Evolutionary conservation across 2,888 invertebrate species (phyloP), one percentile per base, ranked within the genome.

Genomic region (Leucania comma): DNA sequence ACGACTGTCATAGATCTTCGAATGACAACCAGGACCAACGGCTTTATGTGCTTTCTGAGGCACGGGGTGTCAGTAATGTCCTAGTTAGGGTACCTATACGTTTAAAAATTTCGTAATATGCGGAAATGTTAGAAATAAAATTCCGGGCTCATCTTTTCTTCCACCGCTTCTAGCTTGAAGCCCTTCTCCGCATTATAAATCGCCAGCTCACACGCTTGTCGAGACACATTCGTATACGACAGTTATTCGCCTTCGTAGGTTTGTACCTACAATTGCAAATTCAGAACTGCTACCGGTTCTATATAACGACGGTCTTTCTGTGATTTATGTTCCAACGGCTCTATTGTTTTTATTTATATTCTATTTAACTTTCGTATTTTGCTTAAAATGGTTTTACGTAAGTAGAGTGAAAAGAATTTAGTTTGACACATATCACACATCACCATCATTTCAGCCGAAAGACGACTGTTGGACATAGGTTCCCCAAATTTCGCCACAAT

Each of bases 181-280:
- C 59, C 42, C 10, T 29, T 50, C 53, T 63, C 58, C 46, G 48
- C 24, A 65, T 61, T 68, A 79, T 81, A 79, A 81, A 79, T 79
- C 58, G 61, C 56, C 48, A 14, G 38, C 62, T 79, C 81, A 81
- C 61, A 79, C 78, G 78, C 64, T 81, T 68, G 78, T 79, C 78
- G 53, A 64, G 58, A 56, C 68, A 68, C 65, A 68, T 68, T 79
- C 64, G 63, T 75, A 71, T 68, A 64, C 59, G 75, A 75, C 79
- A 78, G 63, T 64, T 72, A 75, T 56, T 65, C 78, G 50, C 67
- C 65, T 59, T 64, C 29, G 50, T 42, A 69, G 56, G 67, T 75
- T 82, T 53, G 63, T 75, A 62, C 59, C 42, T 42, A 42, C 42
- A 59, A 51, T 72, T 76, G 54, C 62, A 81, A 82, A 81, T 81